phyloP scores from a whole-genome alignment of 1,140 invertebrate genomes.

The Drosophila aff. region DNA sequence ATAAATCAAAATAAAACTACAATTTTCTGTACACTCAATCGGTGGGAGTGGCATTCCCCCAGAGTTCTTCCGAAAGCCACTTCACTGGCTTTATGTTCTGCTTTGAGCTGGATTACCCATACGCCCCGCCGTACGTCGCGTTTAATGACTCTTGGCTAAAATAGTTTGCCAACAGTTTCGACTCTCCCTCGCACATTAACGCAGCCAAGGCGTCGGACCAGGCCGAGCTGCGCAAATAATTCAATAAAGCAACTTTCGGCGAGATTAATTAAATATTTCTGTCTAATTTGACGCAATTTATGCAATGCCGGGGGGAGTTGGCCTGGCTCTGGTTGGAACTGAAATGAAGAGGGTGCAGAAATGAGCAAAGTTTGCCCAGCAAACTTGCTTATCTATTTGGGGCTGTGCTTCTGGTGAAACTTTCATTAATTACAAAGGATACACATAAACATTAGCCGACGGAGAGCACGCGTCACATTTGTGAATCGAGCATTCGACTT shows the following conservation, averaged over 20 bases:
- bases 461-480: slow-evolving; percentile 32
- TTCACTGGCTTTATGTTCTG: slow-evolving; percentile 3
- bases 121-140: slow-evolving; percentile 41
- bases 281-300: slow-evolving; percentile 83
- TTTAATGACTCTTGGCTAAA: slow-evolving; percentile 75
- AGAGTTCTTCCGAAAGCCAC: slow-evolving; percentile 4
- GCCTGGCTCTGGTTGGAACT: not conserved
- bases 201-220: slow-evolving; percentile 24
- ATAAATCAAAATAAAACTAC: slow-evolving; percentile 8
- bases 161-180: slow-evolving; percentile 71
- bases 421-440: slow-evolving; percentile 83
- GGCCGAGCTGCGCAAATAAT: slow-evolving; percentile 63
- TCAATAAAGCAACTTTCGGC: slow-evolving; percentile 78
- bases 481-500: slow-evolving; percentile 61
- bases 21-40: not conserved
- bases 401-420: slow-evolving; percentile 59
- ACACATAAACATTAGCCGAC: slow-evolving; percentile 68
- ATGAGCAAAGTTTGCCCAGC: slow-evolving; percentile 63
- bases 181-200: slow-evolving; percentile 44
- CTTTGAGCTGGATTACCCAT: slow-evolving; percentile 11
- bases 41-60: not conserved
- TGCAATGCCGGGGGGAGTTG: slow-evolving; percentile 57
- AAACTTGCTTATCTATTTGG: slow-evolving; percentile 45
- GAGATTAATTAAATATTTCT: slow-evolving; percentile 84
- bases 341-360: slow-evolving; percentile 43